phyloP scores from a whole-genome alignment of 2,113 vertebrate genomes.

The Petrocephalus microphthalmus region DNA sequence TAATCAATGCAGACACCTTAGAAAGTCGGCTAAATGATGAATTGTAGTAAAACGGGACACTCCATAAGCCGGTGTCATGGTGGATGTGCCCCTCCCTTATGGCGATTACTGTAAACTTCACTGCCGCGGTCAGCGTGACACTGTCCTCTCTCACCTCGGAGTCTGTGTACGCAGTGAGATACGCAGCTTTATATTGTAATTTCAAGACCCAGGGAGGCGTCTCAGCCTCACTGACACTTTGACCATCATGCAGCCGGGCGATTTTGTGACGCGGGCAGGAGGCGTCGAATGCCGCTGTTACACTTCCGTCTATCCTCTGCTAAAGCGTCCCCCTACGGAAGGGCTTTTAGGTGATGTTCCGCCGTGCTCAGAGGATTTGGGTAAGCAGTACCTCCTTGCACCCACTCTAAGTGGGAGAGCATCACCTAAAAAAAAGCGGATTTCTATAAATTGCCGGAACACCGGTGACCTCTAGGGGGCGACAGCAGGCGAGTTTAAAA shows the following conservation, averaged over 20 bases:
- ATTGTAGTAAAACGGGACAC: conserved; percentile 22
- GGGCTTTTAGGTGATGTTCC: neutral
- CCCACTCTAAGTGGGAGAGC: conserved; percentile 18
- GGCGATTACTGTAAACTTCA: neutral
- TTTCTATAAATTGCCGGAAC: neutral
- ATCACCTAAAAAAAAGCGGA: conserved; percentile 26
- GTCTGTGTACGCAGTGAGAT: neutral
- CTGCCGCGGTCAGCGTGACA: neutral
- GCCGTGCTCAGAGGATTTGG: conserved; percentile 28
- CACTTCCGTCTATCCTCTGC: neutral
- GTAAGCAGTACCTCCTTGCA: conserved; percentile 28
- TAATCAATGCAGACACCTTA: neutral
- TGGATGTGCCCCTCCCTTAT: neutral
- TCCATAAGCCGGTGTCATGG: conserved; percentile 11
- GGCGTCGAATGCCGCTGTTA: no score
- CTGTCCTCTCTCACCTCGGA: neutral
- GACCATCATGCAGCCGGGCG: neutral
- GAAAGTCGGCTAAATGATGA: conserved; percentile 17
- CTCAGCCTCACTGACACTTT: neutral
- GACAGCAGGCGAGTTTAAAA: neutral
- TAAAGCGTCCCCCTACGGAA: neutral
- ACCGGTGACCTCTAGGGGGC: neutral
- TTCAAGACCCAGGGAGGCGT: neutral
- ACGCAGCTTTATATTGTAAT: neutral
- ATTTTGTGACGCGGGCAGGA: neutral